A percentile compares a stretch with the other conserved stretches of the same genome.
Evolutionary conservation across 2,113 vertebrate species (phyloP).

Genomic region (Chiloscyllium plagiosum): DNA sequence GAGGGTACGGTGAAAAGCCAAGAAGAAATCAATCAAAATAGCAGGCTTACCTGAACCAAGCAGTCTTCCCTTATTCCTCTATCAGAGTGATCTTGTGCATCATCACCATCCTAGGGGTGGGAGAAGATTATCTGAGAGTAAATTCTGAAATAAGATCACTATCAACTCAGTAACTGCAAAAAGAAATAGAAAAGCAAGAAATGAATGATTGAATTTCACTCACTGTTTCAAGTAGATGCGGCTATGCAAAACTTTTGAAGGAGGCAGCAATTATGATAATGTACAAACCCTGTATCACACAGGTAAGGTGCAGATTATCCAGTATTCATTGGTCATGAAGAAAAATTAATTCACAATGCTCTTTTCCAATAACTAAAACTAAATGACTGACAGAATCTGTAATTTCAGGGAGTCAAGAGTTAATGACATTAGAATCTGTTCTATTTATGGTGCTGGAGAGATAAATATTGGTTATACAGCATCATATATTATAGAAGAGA

Average conservation of each 20-base stretch:
- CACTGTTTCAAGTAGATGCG: background rate
- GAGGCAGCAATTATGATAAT: background rate
- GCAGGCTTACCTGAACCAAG: background rate
- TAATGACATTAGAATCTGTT: background rate
- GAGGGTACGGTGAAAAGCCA: background rate
- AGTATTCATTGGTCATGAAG: background rate
- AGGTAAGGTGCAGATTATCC: background rate
- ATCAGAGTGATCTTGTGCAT: background rate
- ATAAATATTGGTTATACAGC: background rate
- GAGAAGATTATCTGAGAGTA: background rate
- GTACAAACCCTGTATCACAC: background rate
- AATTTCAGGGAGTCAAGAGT: background rate
- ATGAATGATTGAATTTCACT: background rate
- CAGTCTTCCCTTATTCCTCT: background rate
- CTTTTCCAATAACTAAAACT: background rate
- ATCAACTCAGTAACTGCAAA: background rate
- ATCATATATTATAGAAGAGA: no score
- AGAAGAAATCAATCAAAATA: background rate
- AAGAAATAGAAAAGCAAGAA: background rate
- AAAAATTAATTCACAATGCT: background rate
- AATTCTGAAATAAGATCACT: background rate
- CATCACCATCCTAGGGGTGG: background rate
- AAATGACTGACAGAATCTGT: background rate
- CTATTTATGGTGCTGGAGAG: background rate
- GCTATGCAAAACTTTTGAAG: background rate